Evolutionary conservation across 2,113 vertebrate genomes (phyloP), one percentile per base, ranked within the genome.

Genomic region (Oryzias javanicus): DNA sequence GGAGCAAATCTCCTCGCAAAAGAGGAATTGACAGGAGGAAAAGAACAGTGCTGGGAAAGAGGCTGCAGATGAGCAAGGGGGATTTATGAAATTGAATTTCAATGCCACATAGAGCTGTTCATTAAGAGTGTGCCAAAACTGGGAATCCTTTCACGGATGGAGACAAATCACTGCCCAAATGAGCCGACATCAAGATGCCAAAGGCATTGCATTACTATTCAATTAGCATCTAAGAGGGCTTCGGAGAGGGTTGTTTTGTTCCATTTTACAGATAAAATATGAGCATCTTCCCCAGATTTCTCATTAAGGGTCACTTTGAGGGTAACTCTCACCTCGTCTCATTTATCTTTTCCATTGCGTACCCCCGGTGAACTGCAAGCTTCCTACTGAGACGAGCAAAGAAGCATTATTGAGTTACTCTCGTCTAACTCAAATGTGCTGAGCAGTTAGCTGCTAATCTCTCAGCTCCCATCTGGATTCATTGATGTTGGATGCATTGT

Each of bases 191-290:
- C 88, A 88, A 86, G 80, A 81, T 74, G 82, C 90, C 84, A 70
- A 67, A 76, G 84, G 89, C 89, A 69, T 82, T 76, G 83, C 84
- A 88, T 90, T 89, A 87, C 88, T 88, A 86, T 92, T 92, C 90
- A 92, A 91, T 92, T 93, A 92, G 88, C 82, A 84, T 90, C 85
- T 89, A 90, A 90, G 83, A 89, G 66, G 80, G 81, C 88, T 91
- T 86, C 77, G 76, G 87, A 85, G 86, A 80, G 82, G 80, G 81
- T 77, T 83, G 80, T 82, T 89, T 88, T 81, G 76, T 79, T 88
- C 85, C 76, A 77, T 83, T 88, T 88, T 82, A 67, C 76, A 82
- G 87, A 91, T 90, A 87, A 90, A 89, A 90, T 85, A 89, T 89
- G 87, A 88, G 79, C 74, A 71, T 82, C 75, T 88, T 78, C 74